phyloP scores from a whole-genome alignment of 2,888 invertebrate genomes.

The Agonopterix subpropinquella region DNA sequence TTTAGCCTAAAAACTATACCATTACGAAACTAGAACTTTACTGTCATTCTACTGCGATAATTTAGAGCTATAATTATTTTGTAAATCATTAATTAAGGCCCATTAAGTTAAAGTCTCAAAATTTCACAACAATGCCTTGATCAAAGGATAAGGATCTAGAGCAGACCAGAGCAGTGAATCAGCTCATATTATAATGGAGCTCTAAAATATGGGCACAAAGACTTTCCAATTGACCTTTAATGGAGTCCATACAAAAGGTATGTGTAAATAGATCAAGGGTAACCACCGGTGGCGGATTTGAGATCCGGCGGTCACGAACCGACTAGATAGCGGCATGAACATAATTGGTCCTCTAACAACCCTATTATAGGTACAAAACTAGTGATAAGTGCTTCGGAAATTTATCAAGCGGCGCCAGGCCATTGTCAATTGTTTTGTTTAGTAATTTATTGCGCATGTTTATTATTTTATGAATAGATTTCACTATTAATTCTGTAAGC shows the following conservation, averaged over 20 bases:
- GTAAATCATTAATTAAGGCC: constrained; percentile 2
- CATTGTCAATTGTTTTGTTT: neutral
- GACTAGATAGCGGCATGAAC: constrained; percentile 37
- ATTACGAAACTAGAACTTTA: neutral
- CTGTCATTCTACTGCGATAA: neutral
- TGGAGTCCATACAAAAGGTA: constrained; percentile 41
- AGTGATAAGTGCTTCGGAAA: neutral
- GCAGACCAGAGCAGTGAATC: constrained; percentile 14
- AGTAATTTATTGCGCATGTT: neutral
- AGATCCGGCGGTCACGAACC: constrained; percentile 67
- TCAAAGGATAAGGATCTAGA: constrained; percentile 18
- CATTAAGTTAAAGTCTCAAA: constrained; percentile 7
- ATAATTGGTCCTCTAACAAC: constrained; percentile 18
- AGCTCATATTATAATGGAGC: constrained; percentile 15
- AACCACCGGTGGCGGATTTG: constrained; percentile 55
- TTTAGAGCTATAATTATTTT: constrained; percentile 3
- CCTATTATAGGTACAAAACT: neutral
- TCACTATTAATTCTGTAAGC: too few species aligned
- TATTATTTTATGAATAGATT: neutral
- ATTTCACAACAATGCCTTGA: constrained; percentile 13
- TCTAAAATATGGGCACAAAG: constrained; percentile 21
- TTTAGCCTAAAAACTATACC: constrained; percentile 1
- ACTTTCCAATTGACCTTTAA: constrained; percentile 68
- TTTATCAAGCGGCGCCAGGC: neutral
- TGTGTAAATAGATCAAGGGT: constrained; percentile 68